Evolutionary conservation across 2,888 invertebrate genomes (phyloP), one percentile per base, ranked within the genome.

Genomic region (Seira musarum): DNA sequence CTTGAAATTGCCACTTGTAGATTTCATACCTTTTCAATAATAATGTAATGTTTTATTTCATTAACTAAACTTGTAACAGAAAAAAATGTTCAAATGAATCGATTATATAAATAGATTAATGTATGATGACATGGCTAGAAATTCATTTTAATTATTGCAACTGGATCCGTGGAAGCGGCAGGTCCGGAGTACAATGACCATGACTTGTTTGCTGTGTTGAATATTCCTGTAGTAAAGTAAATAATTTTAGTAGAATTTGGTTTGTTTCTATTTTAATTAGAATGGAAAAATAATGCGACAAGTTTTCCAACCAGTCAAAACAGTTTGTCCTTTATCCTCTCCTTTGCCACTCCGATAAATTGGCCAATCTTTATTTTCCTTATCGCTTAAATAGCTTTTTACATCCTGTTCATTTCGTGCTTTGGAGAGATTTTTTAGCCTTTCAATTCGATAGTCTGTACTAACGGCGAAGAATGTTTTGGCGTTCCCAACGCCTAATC

Each of bases 151-250:
- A 96, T 88, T 0, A 94, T 92, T 24, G 93, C 92, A 30, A 95
- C 90, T 0, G 95, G 95, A 82, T 93, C 92, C 35, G 91, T 93
- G 3, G 88, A 88, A 84, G 91, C 92, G 1, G 96, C 94, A 87
- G 93, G 93, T 87, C 94, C 93, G 15, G 94, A 92, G 89, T 94
- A 96, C 67, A 96, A 89, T 67, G 93, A 92, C 93, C 94, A 94
- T 0, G 94, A 94, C 87, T 90, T 92, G 72, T 92, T 92, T 25
- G 91, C 90, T 86, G 94, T 91, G 88, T 96, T 94, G 87, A 96
- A 96, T 69, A 96, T 92, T 82, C 94, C 94, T 94, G 65, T n/a
- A 76, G 70, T 21, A 64, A 78, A 82, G 30, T 2, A 30, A 30
- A 30, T 30, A 30, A 30, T 30, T n/a, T n/a, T n/a, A 83, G 66